Percentiles rank a stretch among this genome's conserved stretches.
These are phyloP conservation scores for Botia almorhae DNA, from an alignment of 2,797 vertebrate genomes.

Conservation along the genomic window DNA sequence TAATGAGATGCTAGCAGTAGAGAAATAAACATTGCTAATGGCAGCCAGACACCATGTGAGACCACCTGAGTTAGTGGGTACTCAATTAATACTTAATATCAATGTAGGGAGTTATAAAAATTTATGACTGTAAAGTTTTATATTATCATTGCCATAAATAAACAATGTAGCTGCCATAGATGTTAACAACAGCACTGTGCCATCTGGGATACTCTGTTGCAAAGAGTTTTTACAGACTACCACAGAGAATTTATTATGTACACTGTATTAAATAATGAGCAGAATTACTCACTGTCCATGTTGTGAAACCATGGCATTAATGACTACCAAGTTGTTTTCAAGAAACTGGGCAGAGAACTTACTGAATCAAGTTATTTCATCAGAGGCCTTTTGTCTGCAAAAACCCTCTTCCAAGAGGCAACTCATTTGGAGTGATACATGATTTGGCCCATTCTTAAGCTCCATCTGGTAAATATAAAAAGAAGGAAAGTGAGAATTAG, in stretches of 20 bases:
- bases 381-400: neutral
- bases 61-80: neutral
- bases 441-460: slow-evolving; percentile 29
- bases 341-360: slow-evolving; percentile 10
- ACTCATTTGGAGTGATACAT: slow-evolving; percentile 41
- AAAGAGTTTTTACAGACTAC: slow-evolving; percentile 30
- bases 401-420: slow-evolving; percentile 13
- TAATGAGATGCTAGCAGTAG: slow-evolving; percentile 18
- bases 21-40: neutral
- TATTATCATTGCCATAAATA: slow-evolving; percentile 36
- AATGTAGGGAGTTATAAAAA: slow-evolving; percentile 11
- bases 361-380: slow-evolving; percentile 22
- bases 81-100: slow-evolving; percentile 11
- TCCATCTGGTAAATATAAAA: slow-evolving; percentile 32
- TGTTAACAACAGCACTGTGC: slow-evolving; percentile 29
- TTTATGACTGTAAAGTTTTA: slow-evolving; percentile 12
- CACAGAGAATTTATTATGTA: slow-evolving; percentile 24
- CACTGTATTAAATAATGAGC: slow-evolving; percentile 35
- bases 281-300: slow-evolving; percentile 29
- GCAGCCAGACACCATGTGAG: neutral
- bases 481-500: slow-evolving; percentile 7
- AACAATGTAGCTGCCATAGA: slow-evolving; percentile 4
- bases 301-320: slow-evolving; percentile 29
- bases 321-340: neutral
- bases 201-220: slow-evolving; percentile 21